Evolutionary conservation across 2,113 vertebrate genomes (phyloP).

Genomic region (Todiramphus saurophagus): DNA sequence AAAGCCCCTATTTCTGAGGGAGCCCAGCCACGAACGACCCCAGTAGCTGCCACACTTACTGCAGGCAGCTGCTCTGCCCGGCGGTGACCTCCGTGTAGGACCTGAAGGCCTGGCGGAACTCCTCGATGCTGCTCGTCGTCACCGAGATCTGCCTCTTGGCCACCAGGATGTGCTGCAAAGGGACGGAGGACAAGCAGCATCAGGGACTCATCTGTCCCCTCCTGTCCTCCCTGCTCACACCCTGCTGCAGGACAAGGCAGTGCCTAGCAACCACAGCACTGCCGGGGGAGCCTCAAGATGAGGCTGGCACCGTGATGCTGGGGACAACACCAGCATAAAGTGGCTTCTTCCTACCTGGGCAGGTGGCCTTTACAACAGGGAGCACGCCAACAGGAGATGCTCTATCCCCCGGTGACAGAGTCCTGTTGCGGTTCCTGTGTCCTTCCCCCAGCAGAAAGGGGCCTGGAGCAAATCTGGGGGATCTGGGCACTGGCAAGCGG

Average conservation of each 20-base stretch:
- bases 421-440: neutral
- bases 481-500: neutral
- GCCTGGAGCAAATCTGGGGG: neutral
- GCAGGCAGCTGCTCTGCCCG: slow-evolving; percentile 85
- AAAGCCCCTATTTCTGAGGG: neutral
- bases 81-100: slow-evolving; percentile 84
- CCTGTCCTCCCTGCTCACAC: neutral
- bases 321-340: neutral
- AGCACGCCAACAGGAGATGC: neutral
- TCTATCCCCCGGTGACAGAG: fast-evolving
- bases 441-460: neutral
- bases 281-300: neutral
- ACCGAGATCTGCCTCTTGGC: slow-evolving; percentile 91
- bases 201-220: neutral
- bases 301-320: neutral
- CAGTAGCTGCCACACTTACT: slow-evolving; percentile 76
- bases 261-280: neutral
- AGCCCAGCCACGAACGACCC: neutral
- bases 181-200: fast-evolving
- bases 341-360: neutral
- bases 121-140: slow-evolving; percentile 75
- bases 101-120: slow-evolving; percentile 84
- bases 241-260: neutral
- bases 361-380: fast-evolving
- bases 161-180: slow-evolving; percentile 88